Percentiles rank a stretch among this genome's conserved stretches.
Conservation (phyloP, 64 coral and sea anemone species). For the Trachythela sp. region DNA sequence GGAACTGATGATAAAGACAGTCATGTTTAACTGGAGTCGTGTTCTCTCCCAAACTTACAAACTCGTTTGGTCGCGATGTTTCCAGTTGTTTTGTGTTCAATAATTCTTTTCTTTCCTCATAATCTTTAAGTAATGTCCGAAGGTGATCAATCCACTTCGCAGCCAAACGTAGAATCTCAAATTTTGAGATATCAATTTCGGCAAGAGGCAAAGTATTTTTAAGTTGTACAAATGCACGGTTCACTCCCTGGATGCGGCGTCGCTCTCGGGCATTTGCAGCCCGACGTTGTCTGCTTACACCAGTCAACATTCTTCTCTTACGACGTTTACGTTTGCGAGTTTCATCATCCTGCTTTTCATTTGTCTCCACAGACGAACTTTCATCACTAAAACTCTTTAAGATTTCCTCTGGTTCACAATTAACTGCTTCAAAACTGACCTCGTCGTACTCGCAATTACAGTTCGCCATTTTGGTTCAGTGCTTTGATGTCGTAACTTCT, state of each 20-base stretch:
- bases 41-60: background rate
- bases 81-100: background rate
- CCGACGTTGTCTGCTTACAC: background rate
- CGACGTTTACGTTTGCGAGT: background rate
- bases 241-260: background rate
- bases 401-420: background rate
- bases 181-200: background rate
- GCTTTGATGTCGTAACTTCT: background rate
- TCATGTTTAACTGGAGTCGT: background rate
- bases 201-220: constrained; percentile 1
- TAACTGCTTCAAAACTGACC: background rate
- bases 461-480: background rate
- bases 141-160: constrained; percentile 3
- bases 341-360: background rate
- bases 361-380: background rate
- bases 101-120: background rate
- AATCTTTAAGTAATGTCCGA: background rate
- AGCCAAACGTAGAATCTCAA: background rate
- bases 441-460: background rate
- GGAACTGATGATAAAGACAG: constrained; percentile 11
- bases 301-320: background rate
- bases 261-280: background rate
- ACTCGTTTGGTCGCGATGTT: background rate
- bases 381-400: background rate
- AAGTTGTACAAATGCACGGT: background rate